Conservation (phyloP, 2,888 invertebrate species). For the Lasiommata megera region DNA sequence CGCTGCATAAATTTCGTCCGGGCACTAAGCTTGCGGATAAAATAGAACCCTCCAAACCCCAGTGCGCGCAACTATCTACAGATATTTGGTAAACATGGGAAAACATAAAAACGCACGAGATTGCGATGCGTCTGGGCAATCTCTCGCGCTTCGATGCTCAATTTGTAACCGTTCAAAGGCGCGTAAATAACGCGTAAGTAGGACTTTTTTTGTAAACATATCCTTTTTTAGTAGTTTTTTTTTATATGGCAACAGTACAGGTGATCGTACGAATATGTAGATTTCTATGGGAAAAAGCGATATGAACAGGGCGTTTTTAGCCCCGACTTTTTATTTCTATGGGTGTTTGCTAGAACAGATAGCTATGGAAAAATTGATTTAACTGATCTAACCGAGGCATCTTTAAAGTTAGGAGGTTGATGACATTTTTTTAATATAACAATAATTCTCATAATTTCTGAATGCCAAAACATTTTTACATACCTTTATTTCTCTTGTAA, state of each 20-base stretch:
- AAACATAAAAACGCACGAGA: slow-evolving; percentile 53
- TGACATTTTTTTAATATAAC: no score
- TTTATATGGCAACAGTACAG: not conserved
- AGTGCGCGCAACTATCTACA: not conserved
- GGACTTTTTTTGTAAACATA: slow-evolving; percentile 7
- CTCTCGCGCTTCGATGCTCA: slow-evolving; percentile 23
- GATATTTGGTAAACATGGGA: slow-evolving; percentile 28
- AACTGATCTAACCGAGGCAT: no score
- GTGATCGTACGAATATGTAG: not conserved
- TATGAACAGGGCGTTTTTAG: no score
- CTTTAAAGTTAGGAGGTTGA: no score
- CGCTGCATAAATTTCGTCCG: no score
- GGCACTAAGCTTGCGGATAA: no score
- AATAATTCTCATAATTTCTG: no score
- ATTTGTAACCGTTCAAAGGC: slow-evolving; percentile 21
- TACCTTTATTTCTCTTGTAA: no score
- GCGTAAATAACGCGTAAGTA: slow-evolving; percentile 24
- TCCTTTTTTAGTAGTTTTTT: not conserved
- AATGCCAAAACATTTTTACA: no score
- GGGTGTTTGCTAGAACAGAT: no score
- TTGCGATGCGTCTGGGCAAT: slow-evolving; percentile 54
- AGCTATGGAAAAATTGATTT: no score
- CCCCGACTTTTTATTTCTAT: no score
- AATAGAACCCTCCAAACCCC: not conserved
- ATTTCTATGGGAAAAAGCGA: not conserved